Base-by-base conservation (phyloP, 2,888 invertebrate genomes). In the Xestia sexstrigata region DNA sequence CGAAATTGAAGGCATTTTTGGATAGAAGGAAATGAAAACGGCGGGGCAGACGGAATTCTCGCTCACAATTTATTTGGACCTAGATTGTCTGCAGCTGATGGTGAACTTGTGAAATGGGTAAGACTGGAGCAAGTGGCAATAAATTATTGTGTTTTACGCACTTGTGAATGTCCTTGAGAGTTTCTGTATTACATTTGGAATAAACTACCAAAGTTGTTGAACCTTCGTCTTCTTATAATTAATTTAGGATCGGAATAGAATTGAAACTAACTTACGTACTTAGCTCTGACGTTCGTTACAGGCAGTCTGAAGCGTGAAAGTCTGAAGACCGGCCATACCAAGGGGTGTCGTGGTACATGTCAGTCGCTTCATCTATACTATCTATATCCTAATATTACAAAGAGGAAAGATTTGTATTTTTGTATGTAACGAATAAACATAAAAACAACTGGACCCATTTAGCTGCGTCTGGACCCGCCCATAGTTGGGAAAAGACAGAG, bases 21-120 rank as follows among this genome's bases (percentile, higher is more conserved):
- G 76, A 78, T 76, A 62, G 78, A 74, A 45, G 88, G 86, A 86
- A 87, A 85, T 86, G 88, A 87, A 82, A 79, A 76, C 82, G 63
- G 65, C 65, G 47, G 68, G 69, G 30, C 66, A 58, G 75, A 26
- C 67, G 66, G 74, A 70, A 82, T 82, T 86, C 39, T 52, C 26
- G 3, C 72, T 55, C 49, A 70, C 63, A 72, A 84, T 82, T 84
- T 83, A 71, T 78, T 78, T 74, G 55, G 66, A 42, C 66, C 78
- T 82, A 85, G 78, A 78, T 76, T 66, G 72, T 76, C 82, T 81
- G 70, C 23, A 68, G 39, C 63, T 74, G 79, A 78, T 83, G 67
- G 79, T 63, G 20, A 83, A 55, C 26, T 39, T 23, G 35, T 63
- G 80, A 83, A 81, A 81, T 62, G 79, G 69, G 79, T 69, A 42